Percentiles rank a stretch among this genome's conserved stretches.
phyloP scores from a whole-genome alignment of 1,140 invertebrate species.

The Saccostrea echinata region DNA sequence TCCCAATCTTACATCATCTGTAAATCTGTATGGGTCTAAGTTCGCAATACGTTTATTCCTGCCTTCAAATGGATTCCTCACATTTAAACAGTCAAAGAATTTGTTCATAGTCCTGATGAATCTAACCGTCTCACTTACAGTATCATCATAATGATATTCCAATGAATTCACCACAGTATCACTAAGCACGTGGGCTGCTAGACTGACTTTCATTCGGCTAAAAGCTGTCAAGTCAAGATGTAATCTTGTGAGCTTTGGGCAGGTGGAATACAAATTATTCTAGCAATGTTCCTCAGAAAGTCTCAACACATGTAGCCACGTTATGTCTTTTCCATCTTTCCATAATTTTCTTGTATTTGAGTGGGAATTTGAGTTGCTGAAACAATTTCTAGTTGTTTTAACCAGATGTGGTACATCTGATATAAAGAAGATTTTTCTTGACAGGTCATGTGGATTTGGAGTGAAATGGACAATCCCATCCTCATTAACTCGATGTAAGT shows the following conservation, averaged over 20 bases:
- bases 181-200: slow-evolving; percentile 54
- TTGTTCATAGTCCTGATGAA: slow-evolving; percentile 61
- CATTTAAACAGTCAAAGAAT: slow-evolving; percentile 67
- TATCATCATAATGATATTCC: slow-evolving; percentile 46
- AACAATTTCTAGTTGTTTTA: slow-evolving; percentile 57
- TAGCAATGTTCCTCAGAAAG: slow-evolving; percentile 59
- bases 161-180: slow-evolving; percentile 58
- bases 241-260: slow-evolving; percentile 49
- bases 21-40: slow-evolving; percentile 23
- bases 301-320: slow-evolving; percentile 54
- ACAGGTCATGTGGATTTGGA: slow-evolving; percentile 10
- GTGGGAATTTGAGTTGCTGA: slow-evolving; percentile 54
- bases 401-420: slow-evolving; percentile 62
- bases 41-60: slow-evolving; percentile 50
- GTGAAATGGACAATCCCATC: not conserved
- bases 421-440: slow-evolving; percentile 57
- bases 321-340: slow-evolving; percentile 58
- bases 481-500: not conserved
- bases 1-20: slow-evolving; percentile 44
- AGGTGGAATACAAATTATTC: slow-evolving; percentile 33
- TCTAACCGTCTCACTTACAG: slow-evolving; percentile 49
- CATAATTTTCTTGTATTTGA: slow-evolving; percentile 51
- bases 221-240: slow-evolving; percentile 45
- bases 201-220: slow-evolving; percentile 55
- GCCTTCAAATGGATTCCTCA: slow-evolving; percentile 52